Evolutionary conservation across 92 coral and sea anemone genomes (phyloP), one percentile per base, ranked within the genome.

Genomic region (Siderastrea siderea): DNA sequence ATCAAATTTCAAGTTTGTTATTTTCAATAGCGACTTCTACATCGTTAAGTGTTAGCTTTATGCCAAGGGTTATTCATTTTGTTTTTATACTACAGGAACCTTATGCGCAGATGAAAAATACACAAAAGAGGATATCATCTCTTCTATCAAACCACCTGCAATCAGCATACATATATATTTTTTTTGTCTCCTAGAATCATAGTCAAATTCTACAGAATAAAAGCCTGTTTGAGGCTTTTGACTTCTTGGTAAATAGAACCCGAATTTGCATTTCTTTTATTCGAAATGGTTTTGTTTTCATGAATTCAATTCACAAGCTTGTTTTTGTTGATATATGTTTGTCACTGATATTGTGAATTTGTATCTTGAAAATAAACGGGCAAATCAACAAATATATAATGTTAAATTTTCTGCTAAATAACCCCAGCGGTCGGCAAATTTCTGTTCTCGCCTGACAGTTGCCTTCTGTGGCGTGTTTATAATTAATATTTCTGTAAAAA

Each of bases 401-500:
- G 48, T 13, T 19, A 72, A 55, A 61, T 61, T 60, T 45, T 47
- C 71, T 14, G 72, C 62, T 6, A 65, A 66, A 49, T 19, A 12
- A 11, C 4, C 19, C 10, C 12, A 11, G 52, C 52, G 16, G 19
- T 57, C 1, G 7, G 66, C 0, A 1, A 38, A 13, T 16, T 14
- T 52, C 7, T n/a, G 16, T 58, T 49, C 47, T 13, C 53, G 7
- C 15, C 3, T 0, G 9, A 14, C 10, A 13, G 11, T 76, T 4
- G 47, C 38, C 54, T 46, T 26, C 12, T 19, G 58, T 15, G 57
- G 61, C 54, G 76, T 81, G 38, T 80, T 68, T 52, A 38, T 38
- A 68, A 81, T 81, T 68, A 81, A 44, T 52, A 81, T 81, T 68
- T 55, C 67, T 81, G 47, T 71, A 68, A 14, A 15, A 19, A 53